These are phyloP conservation scores for Diachasma alloeum DNA, from an alignment of 1,140 invertebrate genomes.

Conservation along the genomic window DNA sequence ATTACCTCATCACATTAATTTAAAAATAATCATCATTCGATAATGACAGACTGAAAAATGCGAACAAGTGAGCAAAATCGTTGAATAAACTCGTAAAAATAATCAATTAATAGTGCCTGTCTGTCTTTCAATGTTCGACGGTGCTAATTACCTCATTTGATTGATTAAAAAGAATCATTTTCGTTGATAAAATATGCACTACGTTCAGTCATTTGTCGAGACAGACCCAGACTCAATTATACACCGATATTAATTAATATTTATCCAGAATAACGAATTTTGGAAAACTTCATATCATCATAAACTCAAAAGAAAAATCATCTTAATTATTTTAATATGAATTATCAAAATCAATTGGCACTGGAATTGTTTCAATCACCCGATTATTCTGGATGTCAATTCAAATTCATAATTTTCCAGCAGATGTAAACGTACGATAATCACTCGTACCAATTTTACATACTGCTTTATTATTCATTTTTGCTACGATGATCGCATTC, in stretches of 20 bases:
- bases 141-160: constrained; percentile 30
- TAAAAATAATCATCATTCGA: background rate
- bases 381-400: constrained; percentile 59
- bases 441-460: constrained; percentile 36
- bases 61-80: constrained; percentile 50
- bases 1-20: background rate
- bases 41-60: constrained; percentile 37
- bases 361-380: background rate
- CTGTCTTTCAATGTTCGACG: no score
- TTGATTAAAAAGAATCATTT: background rate
- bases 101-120: background rate
- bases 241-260: constrained; percentile 36
- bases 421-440: constrained; percentile 46
- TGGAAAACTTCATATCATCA: no score
- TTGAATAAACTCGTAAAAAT: background rate
- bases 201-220: constrained; percentile 50
- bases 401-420: constrained; percentile 27
- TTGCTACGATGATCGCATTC: constrained; percentile 44
- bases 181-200: constrained; percentile 18
- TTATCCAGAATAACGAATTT: constrained; percentile 64
- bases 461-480: constrained; percentile 36
- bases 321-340: no score
- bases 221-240: constrained; percentile 65
- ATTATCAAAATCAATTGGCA: background rate
- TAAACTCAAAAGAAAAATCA: no score